Evolutionary conservation across 2,888 invertebrate species (phyloP), one percentile per base, ranked within the genome.

Genomic region (Macrophya alboannulata): DNA sequence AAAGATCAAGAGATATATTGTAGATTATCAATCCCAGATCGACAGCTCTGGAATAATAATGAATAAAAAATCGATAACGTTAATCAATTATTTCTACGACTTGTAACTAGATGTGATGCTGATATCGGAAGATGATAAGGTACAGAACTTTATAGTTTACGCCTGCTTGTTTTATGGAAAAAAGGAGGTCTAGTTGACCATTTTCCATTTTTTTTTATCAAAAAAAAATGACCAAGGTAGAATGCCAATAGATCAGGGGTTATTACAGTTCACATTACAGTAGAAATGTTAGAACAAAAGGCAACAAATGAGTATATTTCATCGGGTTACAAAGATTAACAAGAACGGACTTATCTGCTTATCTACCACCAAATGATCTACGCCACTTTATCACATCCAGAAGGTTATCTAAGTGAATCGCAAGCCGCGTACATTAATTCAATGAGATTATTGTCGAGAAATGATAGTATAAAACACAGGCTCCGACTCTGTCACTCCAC

Each of bases 401-500:
- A n/a, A 8, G n/a, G 17, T 55, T 55, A 55, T 55, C 55, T 62
- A 3, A 0, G 12, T 12, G 0, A 25, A 62, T 25, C 31, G 10
- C 12, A 8, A 25, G 4, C 21, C 12, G 1, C 0, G 6, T 12
- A 43, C 1, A 72, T n/a, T 10, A 21, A 5, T 37, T 21, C 40
- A 8, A 76, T 76, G 48, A 48, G 25, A 76, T 76, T 6, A 48
- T 6, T 76, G 12, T 0, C 5, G 3, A 76, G 5, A 25, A 48
- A 2, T 25, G 48, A 25, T 25, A 31, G 25, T 76, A 76, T 76
- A 76, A 76, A 51, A 76, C 25, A 31, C 86, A 86, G 82, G 86
- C 86, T 86, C 76, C 72, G 79, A 85, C 79, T 55, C 62, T 79
- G 40, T n/a, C 21, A 37, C 15, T 9, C 37, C 71, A 37, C 17